Percentiles rank a stretch among this genome's conserved stretches.
Evolutionary conservation across 2,113 vertebrate genomes (phyloP).

Genomic region (Hemibagrus wyckioides): DNA sequence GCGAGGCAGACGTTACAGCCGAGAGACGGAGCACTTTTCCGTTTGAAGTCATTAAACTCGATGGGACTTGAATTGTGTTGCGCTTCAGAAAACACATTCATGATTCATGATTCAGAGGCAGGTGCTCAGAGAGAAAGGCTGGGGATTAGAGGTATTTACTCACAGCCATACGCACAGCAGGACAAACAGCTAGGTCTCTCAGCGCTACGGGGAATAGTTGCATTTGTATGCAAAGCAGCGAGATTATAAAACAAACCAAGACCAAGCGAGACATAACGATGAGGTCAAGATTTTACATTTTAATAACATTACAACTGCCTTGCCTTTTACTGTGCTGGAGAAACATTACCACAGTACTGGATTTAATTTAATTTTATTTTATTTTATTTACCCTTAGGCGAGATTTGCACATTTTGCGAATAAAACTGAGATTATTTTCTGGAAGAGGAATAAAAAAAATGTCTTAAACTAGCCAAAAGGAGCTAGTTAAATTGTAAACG

Average conservation of each 20-base stretch:
- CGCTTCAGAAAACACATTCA: slow-evolving; percentile 36
- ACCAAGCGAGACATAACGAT: background rate
- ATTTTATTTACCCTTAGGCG: background rate
- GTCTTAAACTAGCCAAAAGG: too few relatives aligned
- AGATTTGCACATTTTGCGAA: background rate
- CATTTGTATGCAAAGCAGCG: slow-evolving; percentile 32
- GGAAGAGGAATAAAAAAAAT: rapidly evolving
- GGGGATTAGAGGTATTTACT: slow-evolving; percentile 30
- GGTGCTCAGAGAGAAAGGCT: slow-evolving; percentile 33
- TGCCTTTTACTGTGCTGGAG: background rate
- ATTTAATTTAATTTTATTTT: background rate
- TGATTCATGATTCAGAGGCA: slow-evolving; percentile 26
- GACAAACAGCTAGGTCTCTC: background rate
- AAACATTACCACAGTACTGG: background rate
- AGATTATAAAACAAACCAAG: slow-evolving; percentile 11
- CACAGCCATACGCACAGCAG: slow-evolving; percentile 7
- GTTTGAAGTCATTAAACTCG: background rate
- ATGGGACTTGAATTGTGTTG: background rate
- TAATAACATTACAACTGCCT: background rate
- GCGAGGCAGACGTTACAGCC: slow-evolving; percentile 13
- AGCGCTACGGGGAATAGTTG: background rate
- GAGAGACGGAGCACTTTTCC: background rate
- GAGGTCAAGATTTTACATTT: background rate
- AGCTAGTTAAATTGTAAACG: too few relatives aligned
- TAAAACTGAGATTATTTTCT: background rate